Base-by-base conservation (phyloP, 2,797 vertebrate species). In the Poeciliopsis turneri region DNA sequence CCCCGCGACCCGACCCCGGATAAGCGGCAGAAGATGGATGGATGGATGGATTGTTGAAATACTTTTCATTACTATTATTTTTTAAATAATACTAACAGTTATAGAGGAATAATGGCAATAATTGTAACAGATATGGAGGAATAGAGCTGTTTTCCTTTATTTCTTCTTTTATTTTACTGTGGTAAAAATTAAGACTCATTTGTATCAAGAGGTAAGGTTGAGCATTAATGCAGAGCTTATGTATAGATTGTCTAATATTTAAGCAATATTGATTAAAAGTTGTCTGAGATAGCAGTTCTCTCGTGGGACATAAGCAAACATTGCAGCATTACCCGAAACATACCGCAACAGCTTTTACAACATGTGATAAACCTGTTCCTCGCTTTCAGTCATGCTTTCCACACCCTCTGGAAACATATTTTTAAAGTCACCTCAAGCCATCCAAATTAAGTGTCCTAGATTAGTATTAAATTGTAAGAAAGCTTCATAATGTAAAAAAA, bases 381-480 rank as follows among this genome's bases (percentile, higher is more conserved):
- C 5, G 10, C 61, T 33, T 41, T 68, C 36, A 41, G 20, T 41
- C 33, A 23, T 41, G 10, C 36, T 41, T 41, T 85, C 75, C 16
- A 79, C 83, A 66, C 78, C 82, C 30, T 71, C 47, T 25, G 70
- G 88, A 30, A 61, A 77, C 43, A 69, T 20, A 57, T 82, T 84
- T 75, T 75, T 69, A 23, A 4, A 15, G 39, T 71, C 23, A 12
- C 25, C 25, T 30, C 10, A 5, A 30, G 8, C 2, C 16, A 69
- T 66, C 43, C 1, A 28, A 71, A 74, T 74, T 0, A 45, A 11
- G 18, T 28, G 61, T 76, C 36, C 16, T 55, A n/a, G 30, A 13
- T 12, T 33, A 0, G 61, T 76, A 30, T 25, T 55, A n/a, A 30
- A 20, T 12, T 33, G 1, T 76, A 28, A 49, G 6, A 33, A 16